Conservation (phyloP, 2,113 vertebrate species). For the Carassius carassius region DNA sequence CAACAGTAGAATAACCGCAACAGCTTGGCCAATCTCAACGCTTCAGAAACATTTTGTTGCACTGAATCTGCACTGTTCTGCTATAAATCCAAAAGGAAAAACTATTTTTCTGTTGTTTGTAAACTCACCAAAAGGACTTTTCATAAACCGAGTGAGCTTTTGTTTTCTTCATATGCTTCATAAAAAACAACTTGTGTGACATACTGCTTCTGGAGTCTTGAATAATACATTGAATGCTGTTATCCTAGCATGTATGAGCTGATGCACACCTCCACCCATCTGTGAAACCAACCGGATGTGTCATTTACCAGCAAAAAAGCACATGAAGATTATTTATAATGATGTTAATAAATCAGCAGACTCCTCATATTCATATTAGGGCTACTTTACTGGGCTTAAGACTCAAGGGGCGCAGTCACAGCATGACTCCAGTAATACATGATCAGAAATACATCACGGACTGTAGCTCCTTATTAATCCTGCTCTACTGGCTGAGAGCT, state of each 20-base stretch:
- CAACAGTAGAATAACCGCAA: constrained; percentile 58
- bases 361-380: not conserved
- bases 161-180: not conserved
- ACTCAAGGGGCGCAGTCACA: not conserved
- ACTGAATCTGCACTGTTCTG: not conserved
- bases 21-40: not conserved
- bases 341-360: constrained; percentile 22
- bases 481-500: not conserved
- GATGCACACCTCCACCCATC: constrained; percentile 2
- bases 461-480: not conserved
- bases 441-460: constrained; percentile 6
- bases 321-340: not conserved
- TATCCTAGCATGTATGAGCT: not conserved
- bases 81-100: not conserved
- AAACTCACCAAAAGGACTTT: not conserved
- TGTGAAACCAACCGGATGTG: not conserved
- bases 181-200: not conserved
- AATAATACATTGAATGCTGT: constrained; percentile 20
- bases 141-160: not conserved
- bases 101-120: not conserved
- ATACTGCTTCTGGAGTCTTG: not conserved
- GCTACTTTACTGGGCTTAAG: not conserved
- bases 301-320: not conserved
- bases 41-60: not conserved
- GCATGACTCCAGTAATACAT: not conserved